Percentiles rank a stretch among this genome's conserved stretches.
These are phyloP conservation scores for Drosophila vallismaia DNA, from an alignment of 2,888 invertebrate species.

Conservation along the genomic window DNA sequence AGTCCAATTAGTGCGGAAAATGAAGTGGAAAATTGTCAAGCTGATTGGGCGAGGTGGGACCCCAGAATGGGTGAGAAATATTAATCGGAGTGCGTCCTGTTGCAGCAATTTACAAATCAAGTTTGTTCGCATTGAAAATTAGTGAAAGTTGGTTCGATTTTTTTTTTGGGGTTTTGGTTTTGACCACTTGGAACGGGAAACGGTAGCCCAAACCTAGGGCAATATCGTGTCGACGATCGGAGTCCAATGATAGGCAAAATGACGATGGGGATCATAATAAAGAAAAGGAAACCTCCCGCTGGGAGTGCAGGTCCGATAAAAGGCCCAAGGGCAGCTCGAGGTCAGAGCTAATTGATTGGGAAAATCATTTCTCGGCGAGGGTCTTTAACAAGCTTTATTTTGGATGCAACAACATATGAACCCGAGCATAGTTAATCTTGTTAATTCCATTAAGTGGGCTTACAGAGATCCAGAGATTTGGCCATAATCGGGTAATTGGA, in stretches of 20 bases:
- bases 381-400: conserved; percentile 29
- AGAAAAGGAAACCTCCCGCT: conserved; percentile 32
- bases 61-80: conserved; percentile 51
- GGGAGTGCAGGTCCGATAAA: conserved; percentile 32
- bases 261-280: conserved; percentile 14
- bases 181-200: conserved; percentile 28
- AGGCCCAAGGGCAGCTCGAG: conserved; percentile 38
- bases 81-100: conserved; percentile 65
- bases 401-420: conserved; percentile 30
- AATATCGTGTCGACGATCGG: conserved; percentile 77
- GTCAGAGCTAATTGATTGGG: conserved; percentile 62
- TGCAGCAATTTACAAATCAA: conserved; percentile 47
- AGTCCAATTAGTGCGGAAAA: conserved; percentile 55
- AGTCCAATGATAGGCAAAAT: conserved; percentile 55
- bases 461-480: conserved; percentile 27
- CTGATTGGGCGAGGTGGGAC: conserved; percentile 17
- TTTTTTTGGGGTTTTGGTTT: conserved; percentile 17
- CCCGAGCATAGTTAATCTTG: conserved; percentile 34
- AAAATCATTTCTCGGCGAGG: conserved; percentile 42
- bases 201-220: conserved; percentile 75
- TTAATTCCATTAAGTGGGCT: conserved; percentile 41
- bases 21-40: conserved; percentile 28
- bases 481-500: conserved; percentile 26
- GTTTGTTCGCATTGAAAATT: conserved; percentile 53
- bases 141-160: conserved; percentile 69